Evolutionary conservation across 2,888 invertebrate genomes (phyloP), one percentile per base, ranked within the genome.

Genomic region (Epinotia nisella): DNA sequence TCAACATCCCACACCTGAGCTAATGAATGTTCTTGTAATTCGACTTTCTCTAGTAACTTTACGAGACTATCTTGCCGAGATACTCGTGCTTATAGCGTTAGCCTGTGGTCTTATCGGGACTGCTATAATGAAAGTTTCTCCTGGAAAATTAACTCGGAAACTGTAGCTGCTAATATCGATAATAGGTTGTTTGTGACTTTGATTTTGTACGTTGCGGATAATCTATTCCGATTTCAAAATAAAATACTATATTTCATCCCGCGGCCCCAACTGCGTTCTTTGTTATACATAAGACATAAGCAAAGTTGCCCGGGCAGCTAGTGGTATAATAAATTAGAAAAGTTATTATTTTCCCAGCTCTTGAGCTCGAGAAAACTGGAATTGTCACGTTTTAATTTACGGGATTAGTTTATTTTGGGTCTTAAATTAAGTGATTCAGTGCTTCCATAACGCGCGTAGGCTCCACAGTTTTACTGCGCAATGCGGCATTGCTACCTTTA

Each of bases 401-500:
- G 24, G 21, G 21, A 13, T 41, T 29, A 17, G 39, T 67, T 67
- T 35, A 61, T 67, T 45, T 56, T 35, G n/a, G 61, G 4, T n/a
- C 19, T 17, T 35, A 67, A 61, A 60, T 35, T 29, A 9, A 71
- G 29, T 65, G 39, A 61, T 62, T 51, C 39, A 72, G 56, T 58
- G 56, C 41, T 45, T 56, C 56, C n/a, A 67, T 49, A 56, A 61
- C 56, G n/a, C 41, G n/a, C 35, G 62, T 67, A 61, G 67, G 62
- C 56, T 55, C 58, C 13, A 67, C 60, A 61, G 49, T 58, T 58
- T 73, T 73, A 62, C 51, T 41, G 64, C 73, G 73, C 73, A 73
- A 69, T 73, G 73, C 73, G 73, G 68, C 68, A 59, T 59, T 39
- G 56, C 62, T 64, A 64, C 17, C 53, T 64, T 24, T 11, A 53